Conservation (phyloP, 2,797 vertebrate species). For the Pseudochromis fuscus region DNA sequence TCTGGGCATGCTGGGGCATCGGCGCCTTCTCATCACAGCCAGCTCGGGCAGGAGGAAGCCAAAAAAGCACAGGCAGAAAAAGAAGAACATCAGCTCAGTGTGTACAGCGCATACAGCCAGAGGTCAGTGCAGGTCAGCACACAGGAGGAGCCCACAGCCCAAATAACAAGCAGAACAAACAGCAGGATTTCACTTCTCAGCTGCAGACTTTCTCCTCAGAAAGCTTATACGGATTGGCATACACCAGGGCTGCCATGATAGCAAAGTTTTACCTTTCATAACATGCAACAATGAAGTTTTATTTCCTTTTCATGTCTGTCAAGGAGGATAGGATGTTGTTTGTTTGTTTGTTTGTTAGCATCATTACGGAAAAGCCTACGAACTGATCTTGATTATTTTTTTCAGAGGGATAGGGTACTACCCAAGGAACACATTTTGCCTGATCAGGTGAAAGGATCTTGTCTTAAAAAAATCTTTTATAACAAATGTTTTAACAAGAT, state of each 20-base stretch:
- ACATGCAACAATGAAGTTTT: not conserved
- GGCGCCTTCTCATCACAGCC: conserved; percentile 28
- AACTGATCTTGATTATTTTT: too few species aligned
- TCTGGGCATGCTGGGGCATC: conserved; percentile 31
- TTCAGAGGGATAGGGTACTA: too few species aligned
- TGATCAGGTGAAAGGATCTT: too few species aligned
- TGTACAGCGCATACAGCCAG: conserved; percentile 32
- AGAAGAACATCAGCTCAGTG: conserved; percentile 36
- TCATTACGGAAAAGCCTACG: too few species aligned
- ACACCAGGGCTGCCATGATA: conserved; percentile 10
- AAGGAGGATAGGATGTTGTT: too few species aligned
- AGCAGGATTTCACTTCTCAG: conserved; percentile 37
- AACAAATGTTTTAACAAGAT: too few species aligned
- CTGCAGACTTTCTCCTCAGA: conserved; percentile 18
- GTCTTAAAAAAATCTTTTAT: too few species aligned
- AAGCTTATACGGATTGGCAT: conserved; percentile 7
- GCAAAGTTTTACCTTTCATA: conserved; percentile 8
- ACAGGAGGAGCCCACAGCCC: conserved; percentile 41
- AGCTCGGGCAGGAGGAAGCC: conserved; percentile 26
- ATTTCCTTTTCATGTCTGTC: too few species aligned
- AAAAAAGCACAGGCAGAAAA: conserved; percentile 34
- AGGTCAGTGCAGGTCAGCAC: conserved; percentile 59
- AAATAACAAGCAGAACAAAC: conserved; percentile 65
- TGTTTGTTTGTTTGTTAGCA: too few species aligned
- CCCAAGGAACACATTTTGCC: too few species aligned